phyloP scores from a whole-genome alignment of 2,888 invertebrate species.

The Celastrina argiolus region DNA sequence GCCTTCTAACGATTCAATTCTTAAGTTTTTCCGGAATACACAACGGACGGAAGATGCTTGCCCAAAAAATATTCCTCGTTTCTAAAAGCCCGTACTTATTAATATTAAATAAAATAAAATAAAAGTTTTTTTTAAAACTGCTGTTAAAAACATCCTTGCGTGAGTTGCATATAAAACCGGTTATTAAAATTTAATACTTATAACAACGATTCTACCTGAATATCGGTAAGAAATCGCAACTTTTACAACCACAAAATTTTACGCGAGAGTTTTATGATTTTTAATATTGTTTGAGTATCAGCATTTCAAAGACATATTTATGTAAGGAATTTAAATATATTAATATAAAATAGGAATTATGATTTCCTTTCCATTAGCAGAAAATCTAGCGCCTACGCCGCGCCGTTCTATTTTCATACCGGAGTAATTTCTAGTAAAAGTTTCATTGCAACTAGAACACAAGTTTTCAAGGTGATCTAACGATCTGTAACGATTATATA shows the following conservation, averaged over 20 bases:
- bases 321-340: background rate
- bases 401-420: slow-evolving; percentile 8
- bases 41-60: too few species aligned
- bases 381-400: slow-evolving; percentile 4
- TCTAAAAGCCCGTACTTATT: too few species aligned
- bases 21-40: too few species aligned
- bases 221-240: too few species aligned
- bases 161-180: background rate
- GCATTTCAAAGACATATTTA: background rate
- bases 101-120: too few species aligned
- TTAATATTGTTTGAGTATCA: background rate
- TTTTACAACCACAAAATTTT: background rate
- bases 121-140: too few species aligned
- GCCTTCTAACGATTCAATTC: too few species aligned
- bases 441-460: background rate
- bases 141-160: too few species aligned
- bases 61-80: too few species aligned
- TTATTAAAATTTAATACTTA: background rate
- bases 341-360: background rate
- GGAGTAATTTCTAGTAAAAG: background rate
- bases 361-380: background rate
- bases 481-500: too few species aligned
- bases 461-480: background rate
- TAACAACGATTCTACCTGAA: background rate
- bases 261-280: too few species aligned